phyloP scores from a whole-genome alignment of 1,140 invertebrate genomes.

The Armadillidium nasatum region DNA sequence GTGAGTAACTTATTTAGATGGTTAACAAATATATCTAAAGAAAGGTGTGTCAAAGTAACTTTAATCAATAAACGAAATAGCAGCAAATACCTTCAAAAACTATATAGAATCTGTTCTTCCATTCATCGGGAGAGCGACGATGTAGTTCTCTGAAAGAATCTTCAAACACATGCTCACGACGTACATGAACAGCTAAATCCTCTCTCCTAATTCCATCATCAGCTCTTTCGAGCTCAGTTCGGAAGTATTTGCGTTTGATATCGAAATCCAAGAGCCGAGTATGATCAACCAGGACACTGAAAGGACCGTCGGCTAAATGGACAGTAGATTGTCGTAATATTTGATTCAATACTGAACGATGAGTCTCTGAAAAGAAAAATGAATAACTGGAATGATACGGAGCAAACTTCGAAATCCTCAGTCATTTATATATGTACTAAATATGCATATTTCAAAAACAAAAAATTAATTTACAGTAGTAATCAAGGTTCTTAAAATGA shows the following conservation, averaged over 20 bases:
- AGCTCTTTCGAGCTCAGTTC: conserved; percentile 75
- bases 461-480: no score
- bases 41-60: no score
- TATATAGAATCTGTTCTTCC: conserved; percentile 92
- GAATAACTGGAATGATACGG: no score
- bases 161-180: conserved; percentile 81
- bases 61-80: no score
- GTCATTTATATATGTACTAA: no score
- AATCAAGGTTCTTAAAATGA: no score
- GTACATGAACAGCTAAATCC: conserved; percentile 83
- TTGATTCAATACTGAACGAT: conserved; percentile 85
- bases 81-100: conserved; percentile 92
- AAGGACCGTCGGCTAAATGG: conserved; percentile 80
- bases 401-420: no score
- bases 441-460: no score
- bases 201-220: conserved; percentile 77
- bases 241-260: conserved; percentile 84
- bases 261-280: conserved; percentile 87
- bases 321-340: conserved; percentile 81
- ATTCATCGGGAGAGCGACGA: conserved; percentile 76
- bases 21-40: no score
- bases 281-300: conserved; percentile 83
- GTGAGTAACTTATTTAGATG: no score
- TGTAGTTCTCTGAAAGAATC: conserved; percentile 87
- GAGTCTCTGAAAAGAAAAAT: conserved; percentile 78